Evolutionary conservation across 2,888 invertebrate species (phyloP), one percentile per base, ranked within the genome.

Genomic region (Orchesellides sinensis): DNA sequence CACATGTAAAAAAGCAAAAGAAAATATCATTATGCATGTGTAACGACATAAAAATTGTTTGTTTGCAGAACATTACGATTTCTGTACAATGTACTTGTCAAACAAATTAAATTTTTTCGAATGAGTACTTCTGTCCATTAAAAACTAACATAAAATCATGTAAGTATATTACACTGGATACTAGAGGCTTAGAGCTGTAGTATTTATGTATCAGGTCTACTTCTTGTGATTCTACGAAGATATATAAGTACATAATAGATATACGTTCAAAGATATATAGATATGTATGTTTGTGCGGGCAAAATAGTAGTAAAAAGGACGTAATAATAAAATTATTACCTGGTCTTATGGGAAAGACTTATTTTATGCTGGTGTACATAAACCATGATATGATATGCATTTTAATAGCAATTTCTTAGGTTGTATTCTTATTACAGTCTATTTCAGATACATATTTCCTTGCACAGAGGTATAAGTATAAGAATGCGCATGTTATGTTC

Each of bases 321-420:
- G 59, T 70, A 69, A 78, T 70, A 70, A 65, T 54, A 72, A 70
- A 79, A 72, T 79, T 79, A 79, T 79, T 79, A 72, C 72, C 63
- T 65, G 47, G 65, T 70, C 70, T 25, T 63, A 70, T 78, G 78
- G 72, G 79, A 72, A 79, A 79, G 3, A 21, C 45, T 14, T 40
- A 35, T 79, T 79, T 70, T 72, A 79, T 66, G 56, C 72, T 40
- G 56, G 61, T 70, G 40, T 21, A 79, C 63, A 72, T 56, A 65
- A 65, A 66, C 63, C 21, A 25, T 72, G 79, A 72, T 65, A 72
- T 54, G 72, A 56, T 52, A 69, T 65, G 59, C 56, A 49, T 59
- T 23, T 49, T 54, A 47, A n/a, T n/a, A n/a, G n/a, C n/a, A n/a
- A n/a, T n/a, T n/a, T n/a, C n/a, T n/a, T n/a, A n/a, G n/a, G n/a